A percentile compares a stretch with the other conserved stretches of the same genome.
Evolutionary conservation across 1,140 invertebrate species (phyloP).

Genomic region (Drosophila athabasca): DNA sequence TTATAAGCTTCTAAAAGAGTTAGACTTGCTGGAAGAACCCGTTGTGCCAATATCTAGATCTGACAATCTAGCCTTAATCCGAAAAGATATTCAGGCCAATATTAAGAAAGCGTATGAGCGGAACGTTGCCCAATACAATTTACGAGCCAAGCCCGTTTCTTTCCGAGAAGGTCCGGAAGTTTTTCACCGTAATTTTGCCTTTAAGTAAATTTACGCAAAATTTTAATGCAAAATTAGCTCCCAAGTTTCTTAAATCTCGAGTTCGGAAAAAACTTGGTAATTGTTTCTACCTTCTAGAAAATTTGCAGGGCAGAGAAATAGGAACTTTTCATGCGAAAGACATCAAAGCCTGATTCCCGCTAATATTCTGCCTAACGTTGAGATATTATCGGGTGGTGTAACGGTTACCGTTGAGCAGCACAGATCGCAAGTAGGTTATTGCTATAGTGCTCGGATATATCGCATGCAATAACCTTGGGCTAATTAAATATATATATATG

Average conservation of each 20-base stretch:
- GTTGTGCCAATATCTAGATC: no score
- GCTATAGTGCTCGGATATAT: no score
- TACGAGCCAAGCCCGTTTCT: constrained; percentile 6
- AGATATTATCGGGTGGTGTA: no score
- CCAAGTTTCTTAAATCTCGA: constrained; percentile 6
- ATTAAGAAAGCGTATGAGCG: neutral
- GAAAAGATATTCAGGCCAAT: neutral
- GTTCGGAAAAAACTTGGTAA: constrained; percentile 11
- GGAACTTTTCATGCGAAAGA: constrained; percentile 20
- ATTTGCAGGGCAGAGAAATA: constrained; percentile 17
- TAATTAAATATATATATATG: no score
- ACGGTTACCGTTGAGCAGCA: no score
- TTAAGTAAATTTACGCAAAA: constrained; percentile 22
- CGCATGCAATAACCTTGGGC: no score
- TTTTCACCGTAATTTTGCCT: constrained; percentile 9
- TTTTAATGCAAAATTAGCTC: constrained; percentile 10
- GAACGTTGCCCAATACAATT: neutral
- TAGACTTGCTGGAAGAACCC: neutral
- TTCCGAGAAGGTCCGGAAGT: constrained; percentile 7
- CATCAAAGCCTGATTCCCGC: constrained; percentile 11
- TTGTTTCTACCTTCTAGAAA: constrained; percentile 8
- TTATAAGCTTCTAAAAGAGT: neutral
- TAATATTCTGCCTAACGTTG: constrained; percentile 4
- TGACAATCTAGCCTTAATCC: neutral
- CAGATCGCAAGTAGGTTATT: no score